These are phyloP conservation scores for Phymastichus coffea DNA, from an alignment of 1,140 invertebrate genomes.

Conservation along the genomic window DNA sequence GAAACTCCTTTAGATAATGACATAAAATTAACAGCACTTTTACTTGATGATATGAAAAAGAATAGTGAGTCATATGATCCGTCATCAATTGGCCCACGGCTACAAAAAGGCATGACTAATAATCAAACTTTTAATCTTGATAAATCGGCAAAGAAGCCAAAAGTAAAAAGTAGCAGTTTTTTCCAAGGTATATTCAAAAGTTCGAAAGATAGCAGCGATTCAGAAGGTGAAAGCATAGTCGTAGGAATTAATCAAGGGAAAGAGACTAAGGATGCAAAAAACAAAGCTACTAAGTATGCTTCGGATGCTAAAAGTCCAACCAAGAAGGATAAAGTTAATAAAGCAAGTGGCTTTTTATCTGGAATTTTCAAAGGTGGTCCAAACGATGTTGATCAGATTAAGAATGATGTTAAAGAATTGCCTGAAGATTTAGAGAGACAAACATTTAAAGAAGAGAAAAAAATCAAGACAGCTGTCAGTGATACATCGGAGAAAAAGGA, in stretches of 20 bases:
- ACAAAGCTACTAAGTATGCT: neutral
- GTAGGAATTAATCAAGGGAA: neutral
- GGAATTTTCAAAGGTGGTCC: slow-evolving; percentile 23
- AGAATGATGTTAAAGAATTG: neutral
- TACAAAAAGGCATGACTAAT: no score
- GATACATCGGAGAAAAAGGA: slow-evolving; percentile 28
- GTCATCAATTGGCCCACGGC: no score
- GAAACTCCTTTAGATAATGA: no score
- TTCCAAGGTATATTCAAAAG: slow-evolving; percentile 36
- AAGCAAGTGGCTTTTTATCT: slow-evolving; percentile 15
- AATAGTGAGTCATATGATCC: no score
- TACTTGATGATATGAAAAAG: no score
- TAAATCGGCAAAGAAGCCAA: slow-evolving; percentile 16
- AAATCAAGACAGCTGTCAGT: slow-evolving; percentile 22
- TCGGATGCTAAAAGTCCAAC: neutral
- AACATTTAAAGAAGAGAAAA: slow-evolving; percentile 10
- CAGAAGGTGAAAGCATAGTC: slow-evolving; percentile 26
- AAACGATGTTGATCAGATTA: slow-evolving; percentile 16
- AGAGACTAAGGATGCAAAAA: slow-evolving; percentile 2
- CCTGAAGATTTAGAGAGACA: slow-evolving; percentile 6
- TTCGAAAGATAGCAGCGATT: slow-evolving; percentile 39
- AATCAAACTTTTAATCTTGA: no score
- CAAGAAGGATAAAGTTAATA: neutral
- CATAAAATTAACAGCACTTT: no score
- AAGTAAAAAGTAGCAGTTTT: slow-evolving; percentile 32